These are phyloP conservation scores for Rhadinocentrus ornatus DNA, from an alignment of 2,797 vertebrate genomes.

Conservation along the genomic window DNA sequence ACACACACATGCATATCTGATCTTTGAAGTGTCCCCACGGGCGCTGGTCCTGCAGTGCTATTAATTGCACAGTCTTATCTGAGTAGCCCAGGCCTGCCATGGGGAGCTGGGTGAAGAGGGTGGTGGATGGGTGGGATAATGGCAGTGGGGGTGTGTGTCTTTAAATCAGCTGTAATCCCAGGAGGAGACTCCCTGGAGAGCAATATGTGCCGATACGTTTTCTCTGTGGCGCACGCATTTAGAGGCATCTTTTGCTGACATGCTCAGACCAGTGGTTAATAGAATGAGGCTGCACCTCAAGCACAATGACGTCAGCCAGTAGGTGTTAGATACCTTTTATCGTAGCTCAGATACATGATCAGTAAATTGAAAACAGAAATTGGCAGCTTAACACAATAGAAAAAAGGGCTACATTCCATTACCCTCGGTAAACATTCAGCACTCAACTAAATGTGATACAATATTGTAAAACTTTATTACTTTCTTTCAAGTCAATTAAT, in stretches of 20 bases:
- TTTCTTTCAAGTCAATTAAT: slow-evolving; percentile 38
- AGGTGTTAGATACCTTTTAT: not conserved
- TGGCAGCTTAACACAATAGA: slow-evolving; percentile 2
- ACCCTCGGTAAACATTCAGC: slow-evolving; percentile 11
- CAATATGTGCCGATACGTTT: slow-evolving; percentile 33
- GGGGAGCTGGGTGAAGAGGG: slow-evolving; percentile 57
- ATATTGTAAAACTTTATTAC: slow-evolving; percentile 7
- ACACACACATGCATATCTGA: slow-evolving; percentile 16
- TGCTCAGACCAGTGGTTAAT: slow-evolving; percentile 12
- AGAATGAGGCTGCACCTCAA: slow-evolving; percentile 19
- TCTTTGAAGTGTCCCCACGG: slow-evolving; percentile 68
- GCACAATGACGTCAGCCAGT: slow-evolving; percentile 18
- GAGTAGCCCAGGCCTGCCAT: slow-evolving; percentile 69
- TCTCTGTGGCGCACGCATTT: slow-evolving; percentile 13
- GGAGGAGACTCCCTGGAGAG: slow-evolving; percentile 55
- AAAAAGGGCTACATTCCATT: slow-evolving; percentile 24
- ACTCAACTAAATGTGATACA: slow-evolving; percentile 5
- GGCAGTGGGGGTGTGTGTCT: slow-evolving; percentile 16
- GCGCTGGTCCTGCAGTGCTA: slow-evolving; percentile 60
- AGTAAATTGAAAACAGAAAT: not conserved
- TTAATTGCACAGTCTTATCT: slow-evolving; percentile 79
- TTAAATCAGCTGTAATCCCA: slow-evolving; percentile 55
- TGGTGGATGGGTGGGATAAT: slow-evolving; percentile 10
- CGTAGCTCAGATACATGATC: not conserved
- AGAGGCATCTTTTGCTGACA: slow-evolving; percentile 14